Evolutionary conservation across 2,888 invertebrate species (phyloP).

Genomic region (Drosophila glabriapex): DNA sequence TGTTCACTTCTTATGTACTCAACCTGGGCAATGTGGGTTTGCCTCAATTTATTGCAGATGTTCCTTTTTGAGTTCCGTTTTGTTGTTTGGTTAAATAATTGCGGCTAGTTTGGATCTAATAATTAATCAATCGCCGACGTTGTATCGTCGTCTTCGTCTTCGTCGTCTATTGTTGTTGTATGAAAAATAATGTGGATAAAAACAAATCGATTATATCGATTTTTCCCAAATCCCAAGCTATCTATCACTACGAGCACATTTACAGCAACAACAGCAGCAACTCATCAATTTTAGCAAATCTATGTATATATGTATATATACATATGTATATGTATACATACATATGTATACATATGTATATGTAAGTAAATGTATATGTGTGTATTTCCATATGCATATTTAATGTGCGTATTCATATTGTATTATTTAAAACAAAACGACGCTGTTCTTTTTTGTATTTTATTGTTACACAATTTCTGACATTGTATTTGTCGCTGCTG

Average conservation of each 20-base stretch:
- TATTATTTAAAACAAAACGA: constrained; percentile 13
- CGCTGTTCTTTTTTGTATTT: constrained; percentile 12
- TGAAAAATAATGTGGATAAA: constrained; percentile 44
- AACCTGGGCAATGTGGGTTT: constrained; percentile 6
- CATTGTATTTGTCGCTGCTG: constrained; percentile 19
- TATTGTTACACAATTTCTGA: constrained; percentile 59
- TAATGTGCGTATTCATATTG: constrained; percentile 8
- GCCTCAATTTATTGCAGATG: constrained; percentile 39
- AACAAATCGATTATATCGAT: constrained; percentile 76
- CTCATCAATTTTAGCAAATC: constrained; percentile 6
- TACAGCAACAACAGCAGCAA: constrained; percentile 16
- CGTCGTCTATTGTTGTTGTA: constrained; percentile 46
- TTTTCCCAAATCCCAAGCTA: constrained; percentile 49
- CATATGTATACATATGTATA: not conserved
- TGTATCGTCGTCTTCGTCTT: constrained; percentile 45
- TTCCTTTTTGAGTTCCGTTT: constrained; percentile 20
- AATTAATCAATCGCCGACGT: constrained; percentile 55
- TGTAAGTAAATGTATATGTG: not conserved
- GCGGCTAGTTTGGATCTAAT: constrained; percentile 40
- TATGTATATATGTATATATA: too few relatives aligned
- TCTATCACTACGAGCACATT: constrained; percentile 13
- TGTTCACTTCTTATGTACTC: constrained; percentile 11
- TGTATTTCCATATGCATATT: not conserved
- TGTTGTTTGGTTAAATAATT: constrained; percentile 35
- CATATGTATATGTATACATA: not conserved